Percentiles rank a stretch among this genome's conserved stretches.
These are phyloP conservation scores for Shinisaurus crocodilurus DNA, from an alignment of 2,113 vertebrate species.

Conservation along the genomic window DNA sequence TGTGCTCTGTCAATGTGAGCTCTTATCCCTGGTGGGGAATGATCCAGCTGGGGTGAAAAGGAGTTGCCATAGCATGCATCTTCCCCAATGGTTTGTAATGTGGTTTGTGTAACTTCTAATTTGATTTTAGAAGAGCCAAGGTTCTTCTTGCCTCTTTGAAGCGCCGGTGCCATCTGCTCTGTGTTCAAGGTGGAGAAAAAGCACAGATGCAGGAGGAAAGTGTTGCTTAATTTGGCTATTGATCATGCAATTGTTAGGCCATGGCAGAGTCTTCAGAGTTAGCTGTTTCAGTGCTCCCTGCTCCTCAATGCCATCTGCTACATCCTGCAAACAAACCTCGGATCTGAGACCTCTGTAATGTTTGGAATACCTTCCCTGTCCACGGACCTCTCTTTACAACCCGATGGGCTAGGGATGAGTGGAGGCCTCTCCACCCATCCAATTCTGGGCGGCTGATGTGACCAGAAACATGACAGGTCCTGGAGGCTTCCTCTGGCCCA, in stretches of 20 bases:
- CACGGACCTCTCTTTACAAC: neutral
- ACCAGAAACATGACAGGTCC: neutral
- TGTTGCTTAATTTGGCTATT: constrained; percentile 22
- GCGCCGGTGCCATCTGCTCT: constrained; percentile 13
- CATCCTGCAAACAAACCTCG: neutral
- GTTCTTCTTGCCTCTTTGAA: constrained; percentile 6
- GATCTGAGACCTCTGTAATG: neutral
- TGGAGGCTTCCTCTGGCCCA: neutral
- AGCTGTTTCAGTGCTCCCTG: neutral
- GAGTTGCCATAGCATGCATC: neutral
- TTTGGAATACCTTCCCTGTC: neutral
- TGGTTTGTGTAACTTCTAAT: neutral
- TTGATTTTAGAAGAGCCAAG: constrained; percentile 18
- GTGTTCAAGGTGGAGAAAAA: neutral
- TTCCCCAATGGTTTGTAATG: constrained; percentile 12
- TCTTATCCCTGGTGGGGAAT: neutral
- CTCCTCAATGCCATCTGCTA: constrained; percentile 25
- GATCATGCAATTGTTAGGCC: constrained; percentile 33
- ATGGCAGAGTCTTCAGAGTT: neutral
- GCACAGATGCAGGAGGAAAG: constrained; percentile 6
- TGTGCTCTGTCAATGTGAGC: neutral
- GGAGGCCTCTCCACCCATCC: neutral
- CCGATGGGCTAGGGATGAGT: neutral
- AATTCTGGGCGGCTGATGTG: neutral
- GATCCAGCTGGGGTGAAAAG: constrained; percentile 8